phyloP scores from a whole-genome alignment of 23 tunicate species.

The Phallusia fumigata region DNA sequence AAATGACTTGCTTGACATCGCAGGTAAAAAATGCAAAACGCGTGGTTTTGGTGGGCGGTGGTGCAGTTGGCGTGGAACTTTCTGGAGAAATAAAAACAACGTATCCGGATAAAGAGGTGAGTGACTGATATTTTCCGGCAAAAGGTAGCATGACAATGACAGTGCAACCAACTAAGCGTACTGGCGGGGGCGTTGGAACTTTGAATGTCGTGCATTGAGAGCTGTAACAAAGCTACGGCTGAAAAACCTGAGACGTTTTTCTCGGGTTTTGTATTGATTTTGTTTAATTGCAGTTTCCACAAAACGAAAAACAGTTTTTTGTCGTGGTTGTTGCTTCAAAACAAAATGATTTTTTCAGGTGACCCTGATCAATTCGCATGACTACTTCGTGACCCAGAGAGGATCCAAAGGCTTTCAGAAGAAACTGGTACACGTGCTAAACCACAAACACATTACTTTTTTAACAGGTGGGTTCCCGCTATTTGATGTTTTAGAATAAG shows the following conservation, averaged over 20 bases:
- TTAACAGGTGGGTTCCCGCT: slow-evolving; percentile 21
- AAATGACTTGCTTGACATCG: background rate
- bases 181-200: no score
- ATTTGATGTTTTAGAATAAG: no score
- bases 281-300: no score
- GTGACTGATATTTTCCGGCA: background rate
- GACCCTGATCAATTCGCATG: slow-evolving; percentile 39
- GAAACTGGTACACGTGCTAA: background rate
- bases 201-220: no score
- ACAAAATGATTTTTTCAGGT: slow-evolving; percentile 19
- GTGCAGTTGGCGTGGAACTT: slow-evolving; percentile 90
- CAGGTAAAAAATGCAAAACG: slow-evolving; percentile 30
- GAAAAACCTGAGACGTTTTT: no score
- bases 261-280: no score
- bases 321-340: background rate
- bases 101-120: slow-evolving; percentile 66
- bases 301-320: no score
- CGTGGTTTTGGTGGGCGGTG: slow-evolving; percentile 78
- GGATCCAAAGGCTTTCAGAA: slow-evolving; percentile 32
- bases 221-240: no score
- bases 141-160: background rate
- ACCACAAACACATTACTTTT: slow-evolving; percentile 21
- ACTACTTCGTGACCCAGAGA: slow-evolving; percentile 11
- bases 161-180: no score
- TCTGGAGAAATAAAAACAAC: slow-evolving; percentile 87